Base-by-base conservation (phyloP, 2,888 invertebrate species). In the Incurvaria masculella region DNA sequence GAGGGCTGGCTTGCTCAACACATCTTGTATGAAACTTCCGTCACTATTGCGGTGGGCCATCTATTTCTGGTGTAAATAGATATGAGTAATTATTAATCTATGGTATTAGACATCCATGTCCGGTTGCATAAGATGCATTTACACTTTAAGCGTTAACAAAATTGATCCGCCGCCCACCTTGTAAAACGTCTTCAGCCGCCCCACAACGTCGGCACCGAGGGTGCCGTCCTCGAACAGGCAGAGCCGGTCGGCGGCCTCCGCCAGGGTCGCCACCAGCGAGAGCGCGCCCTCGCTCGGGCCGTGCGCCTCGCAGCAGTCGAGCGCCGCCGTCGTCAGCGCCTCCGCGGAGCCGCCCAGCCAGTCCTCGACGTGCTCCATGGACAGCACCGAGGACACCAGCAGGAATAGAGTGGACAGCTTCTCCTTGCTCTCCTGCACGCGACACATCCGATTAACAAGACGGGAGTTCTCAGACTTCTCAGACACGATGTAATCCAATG, bases 381-480 rank as follows among this genome's bases (percentile, higher is more conserved):
- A 21, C 21, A 59, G 44, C 2, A 59, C 43, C 10, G 54, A 49
- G 2, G 52, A 47, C 1, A 51, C 40, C 6, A 59, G 45, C 2
- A 20, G 43, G 0, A 57, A 51, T 2, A 58, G 49, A 2, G 41
- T 42, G 2, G 44, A 27, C 2, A 57, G 43, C 5, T 49, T 56
- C 0, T 52, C 52, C 14, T 53, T 52, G 6, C 54, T 20, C 18
- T 43, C 48, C 58, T 57, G 55, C 4, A 50, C 51, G 14, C 16
- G 10, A 42, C 20, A 11, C 40, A 40, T n/a, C n/a, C n/a, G n/a
- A n/a, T n/a, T n/a, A n/a, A n/a, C n/a, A n/a, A n/a, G n/a, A n/a
- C n/a, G n/a, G n/a, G n/a, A n/a, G n/a, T n/a, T n/a, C n/a, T n/a
- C n/a, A n/a, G n/a, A n/a, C n/a, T n/a, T n/a, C n/a, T n/a, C 16